Evolutionary conservation across 2,797 vertebrate species (phyloP), one percentile per base, ranked within the genome.

Genomic region (Oreonectes daqikongensis): DNA sequence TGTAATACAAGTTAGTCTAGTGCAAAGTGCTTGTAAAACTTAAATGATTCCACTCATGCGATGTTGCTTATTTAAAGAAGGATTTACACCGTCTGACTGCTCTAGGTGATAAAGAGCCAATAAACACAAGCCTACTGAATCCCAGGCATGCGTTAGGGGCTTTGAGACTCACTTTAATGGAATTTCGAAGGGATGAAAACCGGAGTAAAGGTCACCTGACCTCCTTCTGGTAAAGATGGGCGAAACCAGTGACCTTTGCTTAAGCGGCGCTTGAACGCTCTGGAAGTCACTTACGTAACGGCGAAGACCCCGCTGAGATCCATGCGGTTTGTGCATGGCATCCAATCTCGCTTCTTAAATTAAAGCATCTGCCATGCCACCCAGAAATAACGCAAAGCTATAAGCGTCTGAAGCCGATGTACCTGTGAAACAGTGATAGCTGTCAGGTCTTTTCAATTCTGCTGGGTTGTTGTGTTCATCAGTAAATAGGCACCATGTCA

Each of bases 361-460:
- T n/a, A 72, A 80, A 67, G 65, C 22, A 1, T 24, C 61, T 42
- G 77, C 53, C 46, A 35, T 8, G 40, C 20, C 57, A 18, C 46
- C 74, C 68, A 48, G 57, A 82, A 82, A 84, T 76, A 78, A 78
- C 71, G 26, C 32, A 52, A 30, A 38, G 77, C 59, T 42, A 72
- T 53, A 42, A 55, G 72, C 72, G 70, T 76, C 48, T 81, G 78
- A 80, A 86, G 50, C 77, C 38, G 60, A 28, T 30, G 59, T 67
- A 60, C 65, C 57, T 44, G 63, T 78, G 77, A 80, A 85, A 77
- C 6, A 0, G 55, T 79, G 82, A 82, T 79, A 53, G 69, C 52
- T 32, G 12, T 46, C 38, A 32, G 79, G 75, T 63, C 28, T 60
- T 79, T 61, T 83, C 78, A 53, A 81, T 67, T 71, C 80, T 64